phyloP scores from a whole-genome alignment of 2,888 invertebrate genomes.

The Eustalomyia histrio region DNA sequence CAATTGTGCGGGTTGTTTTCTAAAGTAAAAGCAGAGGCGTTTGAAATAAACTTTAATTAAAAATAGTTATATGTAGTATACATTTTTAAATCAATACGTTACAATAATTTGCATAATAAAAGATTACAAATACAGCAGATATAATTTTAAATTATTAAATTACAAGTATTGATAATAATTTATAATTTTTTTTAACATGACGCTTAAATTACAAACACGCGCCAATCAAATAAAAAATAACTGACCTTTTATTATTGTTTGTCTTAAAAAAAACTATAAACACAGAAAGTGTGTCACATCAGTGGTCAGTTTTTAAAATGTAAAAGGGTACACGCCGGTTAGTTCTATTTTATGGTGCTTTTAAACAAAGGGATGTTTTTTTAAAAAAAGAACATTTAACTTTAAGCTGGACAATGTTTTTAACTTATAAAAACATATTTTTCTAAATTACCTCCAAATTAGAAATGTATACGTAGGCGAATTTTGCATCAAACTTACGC shows the following conservation, averaged over 20 bases:
- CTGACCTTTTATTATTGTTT: conserved; percentile 36
- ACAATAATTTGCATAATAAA: conserved; percentile 22
- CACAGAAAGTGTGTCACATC: conserved; percentile 6
- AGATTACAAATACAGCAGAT: neutral
- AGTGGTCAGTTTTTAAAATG: conserved; percentile 32
- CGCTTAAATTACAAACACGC: conserved; percentile 20
- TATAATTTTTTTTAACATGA: neutral
- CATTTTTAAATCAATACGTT: conserved; percentile 29
- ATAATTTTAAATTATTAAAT: neutral
- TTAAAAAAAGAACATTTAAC: neutral
- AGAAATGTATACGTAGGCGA: too few relatives aligned
- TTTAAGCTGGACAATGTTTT: neutral
- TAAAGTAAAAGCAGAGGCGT: conserved; percentile 15
- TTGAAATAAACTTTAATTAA: conserved; percentile 4
- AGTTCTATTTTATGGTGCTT: conserved; percentile 11
- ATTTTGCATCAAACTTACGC: too few relatives aligned
- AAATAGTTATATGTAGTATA: neutral
- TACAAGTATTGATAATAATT: conserved; percentile 9
- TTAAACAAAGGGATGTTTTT: conserved; percentile 3
- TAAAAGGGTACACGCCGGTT: conserved; percentile 18
- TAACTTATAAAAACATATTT: too few relatives aligned
- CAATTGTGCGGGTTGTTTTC: conserved; percentile 46
- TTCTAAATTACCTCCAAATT: too few relatives aligned
- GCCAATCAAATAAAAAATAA: neutral
- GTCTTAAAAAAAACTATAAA: conserved; percentile 8